Conservation (phyloP, 2,888 invertebrate genomes). For the Drosophila crucigera region DNA sequence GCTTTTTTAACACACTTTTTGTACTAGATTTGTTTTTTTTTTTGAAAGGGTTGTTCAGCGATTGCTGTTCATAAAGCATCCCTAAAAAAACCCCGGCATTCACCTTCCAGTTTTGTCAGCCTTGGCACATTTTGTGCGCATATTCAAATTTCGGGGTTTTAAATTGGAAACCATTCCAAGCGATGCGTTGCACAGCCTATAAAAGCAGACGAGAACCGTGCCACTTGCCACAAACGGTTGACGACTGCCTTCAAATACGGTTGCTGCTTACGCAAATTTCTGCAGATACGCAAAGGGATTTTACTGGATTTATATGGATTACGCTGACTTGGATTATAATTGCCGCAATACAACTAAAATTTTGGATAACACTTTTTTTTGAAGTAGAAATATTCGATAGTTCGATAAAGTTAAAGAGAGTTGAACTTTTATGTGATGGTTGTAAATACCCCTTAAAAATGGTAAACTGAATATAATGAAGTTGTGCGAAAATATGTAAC, state of each 20-base stretch:
- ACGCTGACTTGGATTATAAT: constrained; percentile 26
- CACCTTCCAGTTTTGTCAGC: constrained; percentile 40
- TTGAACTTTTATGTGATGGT: background rate
- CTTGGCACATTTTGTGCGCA: constrained; percentile 68
- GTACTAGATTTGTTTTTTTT: background rate
- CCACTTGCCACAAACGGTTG: constrained; percentile 45
- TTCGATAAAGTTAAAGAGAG: background rate
- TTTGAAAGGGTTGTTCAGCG: constrained; percentile 63
- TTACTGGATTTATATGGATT: constrained; percentile 14
- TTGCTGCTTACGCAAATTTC: constrained; percentile 14
- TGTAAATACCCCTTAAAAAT: background rate
- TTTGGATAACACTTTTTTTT: background rate
- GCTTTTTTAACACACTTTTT: constrained; percentile 1
- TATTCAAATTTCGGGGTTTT: constrained; percentile 79
- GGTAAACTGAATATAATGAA: background rate
- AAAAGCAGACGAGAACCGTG: constrained; percentile 42
- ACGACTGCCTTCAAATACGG: constrained; percentile 33
- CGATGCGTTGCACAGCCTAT: constrained; percentile 30
- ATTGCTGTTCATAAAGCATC: constrained; percentile 17
- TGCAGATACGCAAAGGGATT: background rate
- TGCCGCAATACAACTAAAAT: background rate
- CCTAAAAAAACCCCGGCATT: constrained; percentile 24
- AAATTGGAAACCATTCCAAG: constrained; percentile 70
- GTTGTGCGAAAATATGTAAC: background rate
- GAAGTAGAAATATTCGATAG: background rate